These are phyloP conservation scores for Enteromius unitaeniatus DNA, from an alignment of 2,797 vertebrate genomes.

Conservation along the genomic window DNA sequence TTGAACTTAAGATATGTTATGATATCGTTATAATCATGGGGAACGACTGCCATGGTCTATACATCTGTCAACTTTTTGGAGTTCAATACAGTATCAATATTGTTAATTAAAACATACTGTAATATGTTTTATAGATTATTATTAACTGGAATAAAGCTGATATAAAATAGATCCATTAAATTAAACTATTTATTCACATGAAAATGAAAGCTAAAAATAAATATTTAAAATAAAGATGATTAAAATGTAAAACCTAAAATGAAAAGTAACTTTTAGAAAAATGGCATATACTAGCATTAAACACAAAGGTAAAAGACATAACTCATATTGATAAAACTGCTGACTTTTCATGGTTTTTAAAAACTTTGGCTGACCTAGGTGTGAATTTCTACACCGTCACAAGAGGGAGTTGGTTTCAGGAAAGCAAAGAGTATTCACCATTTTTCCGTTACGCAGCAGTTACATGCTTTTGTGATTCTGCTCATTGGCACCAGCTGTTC, in stretches of 20 bases:
- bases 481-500: conserved; percentile 62
- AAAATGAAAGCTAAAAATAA: neutral
- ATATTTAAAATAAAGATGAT: neutral
- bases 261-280: neutral
- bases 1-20: neutral
- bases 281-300: neutral
- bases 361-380: neutral
- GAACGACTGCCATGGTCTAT: too few relatives aligned
- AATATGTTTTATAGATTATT: neutral
- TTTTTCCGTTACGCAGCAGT: conserved; percentile 57
- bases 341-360: neutral
- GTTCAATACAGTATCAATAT: neutral
- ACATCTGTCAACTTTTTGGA: neutral
- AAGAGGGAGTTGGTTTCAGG: conserved; percentile 27
- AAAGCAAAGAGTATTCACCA: conserved; percentile 50
- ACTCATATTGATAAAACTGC: neutral
- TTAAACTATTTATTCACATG: neutral
- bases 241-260: neutral
- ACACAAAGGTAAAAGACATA: neutral
- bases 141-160: neutral
- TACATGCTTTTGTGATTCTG: conserved; percentile 59
- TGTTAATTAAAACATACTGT: neutral
- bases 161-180: neutral
- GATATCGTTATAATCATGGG: neutral
- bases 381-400: conserved; percentile 29